A percentile compares a stretch with the other conserved stretches of the same genome.
Evolutionary conservation across 2,113 vertebrate species (phyloP).

Genomic region (Macrotis lagotis): DNA sequence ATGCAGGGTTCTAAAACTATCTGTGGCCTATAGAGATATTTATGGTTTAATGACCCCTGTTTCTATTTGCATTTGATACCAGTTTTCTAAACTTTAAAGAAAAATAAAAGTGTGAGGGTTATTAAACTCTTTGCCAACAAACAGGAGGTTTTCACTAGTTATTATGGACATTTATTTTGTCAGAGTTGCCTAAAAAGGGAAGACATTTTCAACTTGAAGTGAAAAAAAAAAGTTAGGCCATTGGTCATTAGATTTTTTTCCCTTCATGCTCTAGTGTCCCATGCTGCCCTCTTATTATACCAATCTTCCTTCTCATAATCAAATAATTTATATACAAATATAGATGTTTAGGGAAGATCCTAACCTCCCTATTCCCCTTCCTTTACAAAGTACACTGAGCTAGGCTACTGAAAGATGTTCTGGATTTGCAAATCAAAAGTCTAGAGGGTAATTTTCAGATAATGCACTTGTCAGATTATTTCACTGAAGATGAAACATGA

Average conservation of each 20-base stretch:
- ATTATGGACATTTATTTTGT: neutral
- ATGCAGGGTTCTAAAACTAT: neutral
- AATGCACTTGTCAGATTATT: neutral
- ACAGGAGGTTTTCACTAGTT: neutral
- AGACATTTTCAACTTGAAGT: neutral
- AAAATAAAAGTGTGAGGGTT: neutral
- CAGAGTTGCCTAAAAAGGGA: neutral
- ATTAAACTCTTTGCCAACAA: neutral
- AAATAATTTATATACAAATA: too few relatives aligned
- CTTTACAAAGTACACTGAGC: neutral
- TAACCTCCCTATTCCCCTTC: too few relatives aligned
- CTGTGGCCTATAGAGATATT: neutral
- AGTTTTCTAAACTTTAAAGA: neutral
- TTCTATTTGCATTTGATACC: neutral
- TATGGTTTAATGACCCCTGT: neutral
- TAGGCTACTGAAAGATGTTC: neutral
- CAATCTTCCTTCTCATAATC: too few relatives aligned
- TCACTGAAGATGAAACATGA: neutral
- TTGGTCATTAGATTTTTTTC: neutral
- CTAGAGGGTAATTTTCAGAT: neutral
- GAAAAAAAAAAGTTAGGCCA: neutral
- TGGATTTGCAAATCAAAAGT: neutral
- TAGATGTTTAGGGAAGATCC: too few relatives aligned
- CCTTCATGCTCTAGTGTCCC: neutral
- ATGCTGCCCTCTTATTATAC: neutral